phyloP scores from a whole-genome alignment of 1,140 invertebrate genomes.

The Papilio dardanus region DNA sequence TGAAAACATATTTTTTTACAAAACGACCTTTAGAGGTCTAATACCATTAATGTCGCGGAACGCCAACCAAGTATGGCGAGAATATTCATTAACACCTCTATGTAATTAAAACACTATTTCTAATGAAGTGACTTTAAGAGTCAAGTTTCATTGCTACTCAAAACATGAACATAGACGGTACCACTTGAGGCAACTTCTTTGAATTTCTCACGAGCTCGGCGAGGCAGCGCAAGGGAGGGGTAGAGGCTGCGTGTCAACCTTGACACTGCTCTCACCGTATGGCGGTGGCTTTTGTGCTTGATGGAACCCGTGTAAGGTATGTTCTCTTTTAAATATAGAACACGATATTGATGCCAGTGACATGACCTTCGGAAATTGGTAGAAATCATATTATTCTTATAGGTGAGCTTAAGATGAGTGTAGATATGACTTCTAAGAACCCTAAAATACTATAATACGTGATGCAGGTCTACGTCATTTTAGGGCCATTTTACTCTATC shows the following conservation, averaged over 20 bases:
- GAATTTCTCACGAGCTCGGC: slow-evolving; percentile 50
- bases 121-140: slow-evolving; percentile 27
- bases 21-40: not conserved
- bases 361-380: too few relatives aligned
- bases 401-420: too few relatives aligned
- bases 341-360: not conserved
- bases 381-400: too few relatives aligned
- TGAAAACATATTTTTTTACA: not conserved
- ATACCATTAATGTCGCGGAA: not conserved
- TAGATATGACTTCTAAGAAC: too few relatives aligned
- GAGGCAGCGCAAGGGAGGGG: slow-evolving; percentile 13
- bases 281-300: slow-evolving; percentile 29
- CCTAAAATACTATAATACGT: too few relatives aligned
- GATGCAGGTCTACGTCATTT: too few relatives aligned
- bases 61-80: slow-evolving; percentile 10
- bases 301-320: slow-evolving; percentile 5
- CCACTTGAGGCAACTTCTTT: slow-evolving; percentile 49
- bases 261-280: slow-evolving; percentile 57
- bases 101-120: slow-evolving; percentile 30
- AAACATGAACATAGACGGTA: slow-evolving; percentile 39
- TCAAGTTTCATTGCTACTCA: slow-evolving; percentile 43
- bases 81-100: slow-evolving; percentile 30
- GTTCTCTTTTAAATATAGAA: slow-evolving; percentile 17
- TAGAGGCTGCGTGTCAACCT: slow-evolving; percentile 51
- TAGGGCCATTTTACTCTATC: too few relatives aligned